Conservation (phyloP, 30 jellyfish, hydroid and myxozoan species). For the Mastigias papua region DNA sequence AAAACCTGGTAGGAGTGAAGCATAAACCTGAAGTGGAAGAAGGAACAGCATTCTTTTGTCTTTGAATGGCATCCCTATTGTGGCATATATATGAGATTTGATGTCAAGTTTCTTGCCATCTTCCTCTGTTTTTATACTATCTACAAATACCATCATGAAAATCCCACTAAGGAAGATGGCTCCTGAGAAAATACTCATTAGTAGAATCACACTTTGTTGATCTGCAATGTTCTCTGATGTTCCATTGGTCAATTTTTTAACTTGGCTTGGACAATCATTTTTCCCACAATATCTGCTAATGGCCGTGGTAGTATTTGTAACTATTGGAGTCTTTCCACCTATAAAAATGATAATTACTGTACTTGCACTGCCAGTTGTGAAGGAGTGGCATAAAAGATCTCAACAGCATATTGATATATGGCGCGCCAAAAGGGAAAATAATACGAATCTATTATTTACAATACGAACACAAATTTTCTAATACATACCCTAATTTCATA, state of each 20-base stretch:
- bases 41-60: conserved; percentile 58
- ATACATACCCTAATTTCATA: too few species aligned
- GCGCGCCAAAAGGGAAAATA: too few species aligned
- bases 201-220: conserved; percentile 45
- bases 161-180: conserved; percentile 43
- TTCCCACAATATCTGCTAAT: conserved; percentile 42
- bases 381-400: too few species aligned
- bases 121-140: conserved; percentile 6
- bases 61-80: conserved; percentile 11
- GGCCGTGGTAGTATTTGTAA: not conserved
- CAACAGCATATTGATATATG: too few species aligned
- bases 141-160: conserved; percentile 22
- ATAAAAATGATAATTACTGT: too few species aligned
- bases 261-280: conserved; percentile 51
- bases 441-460: too few species aligned
- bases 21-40: conserved; percentile 8
- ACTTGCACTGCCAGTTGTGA: too few species aligned
- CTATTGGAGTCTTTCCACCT: not conserved
- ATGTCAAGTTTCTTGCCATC: conserved; percentile 1
- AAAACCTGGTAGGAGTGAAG: conserved; percentile 50
- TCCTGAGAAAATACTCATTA: conserved; percentile 37
- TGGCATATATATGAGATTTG: conserved; percentile 31
- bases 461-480: too few species aligned
- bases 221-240: conserved; percentile 12
- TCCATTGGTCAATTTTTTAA: not conserved